Base-by-base conservation (phyloP, 2,113 vertebrate species). In the Harpagus bidentatus region DNA sequence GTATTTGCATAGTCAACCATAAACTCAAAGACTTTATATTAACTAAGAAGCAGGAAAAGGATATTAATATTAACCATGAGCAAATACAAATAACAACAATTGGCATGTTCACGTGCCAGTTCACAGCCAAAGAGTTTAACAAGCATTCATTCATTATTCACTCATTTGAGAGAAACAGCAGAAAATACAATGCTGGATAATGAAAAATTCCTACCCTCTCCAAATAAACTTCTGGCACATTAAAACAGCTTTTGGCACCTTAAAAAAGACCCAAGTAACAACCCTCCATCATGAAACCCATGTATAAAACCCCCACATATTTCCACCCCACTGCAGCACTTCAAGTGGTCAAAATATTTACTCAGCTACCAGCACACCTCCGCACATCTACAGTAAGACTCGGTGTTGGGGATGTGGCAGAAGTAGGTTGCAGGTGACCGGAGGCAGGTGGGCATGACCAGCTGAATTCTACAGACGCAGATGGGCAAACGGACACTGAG, bases 21-120 rank as follows among this genome's bases (percentile, higher is more conserved):
- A 96, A 82, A 84, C 40, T 38, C 71, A 43, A 91, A 53, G 61
- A 67, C 42, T 63, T 90, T 50, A 34, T 47, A 74, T 59, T 90
- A 93, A 72, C 45, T 78, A 69, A 47, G 36, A 48, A 90, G 23
- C 10, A 88, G 61, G 38, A 74, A 81, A 78, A 71, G 8, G 20
- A 86, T 52, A 86, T 69, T 86, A 72, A 83, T 86, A 45, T 32
- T 86, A 88, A 47, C 25, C 43, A 74, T 40, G 52, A 87, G 79
- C 34, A 84, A 91, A 90, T 53, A 79, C 53, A 94, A 91, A 71
- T 55, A 92, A 18, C 48, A 86, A 34, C 59, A 81, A 42, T 4
- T 78, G 52, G 63, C 74, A 82, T 15, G 50, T 52, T 81, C 61
- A 63, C 8, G 9, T 7, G 61, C 36, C 6, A 76, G 29, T 61